Conservation (phyloP, 2,888 invertebrate species). For the Priocnemis perturbator region DNA sequence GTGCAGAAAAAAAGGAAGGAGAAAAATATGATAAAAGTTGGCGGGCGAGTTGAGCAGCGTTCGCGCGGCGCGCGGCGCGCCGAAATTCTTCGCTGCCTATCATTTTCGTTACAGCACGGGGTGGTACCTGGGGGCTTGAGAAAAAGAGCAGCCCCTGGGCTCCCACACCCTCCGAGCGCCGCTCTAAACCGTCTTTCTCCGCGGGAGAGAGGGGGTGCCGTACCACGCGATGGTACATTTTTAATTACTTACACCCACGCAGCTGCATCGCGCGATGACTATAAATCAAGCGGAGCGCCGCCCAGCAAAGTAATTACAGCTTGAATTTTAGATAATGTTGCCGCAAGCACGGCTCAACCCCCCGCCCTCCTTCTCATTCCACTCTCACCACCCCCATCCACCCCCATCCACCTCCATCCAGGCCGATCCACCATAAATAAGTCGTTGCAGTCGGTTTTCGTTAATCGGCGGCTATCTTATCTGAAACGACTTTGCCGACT, state of each 20-base stretch:
- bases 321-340: constrained; percentile 76
- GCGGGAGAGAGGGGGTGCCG: constrained; percentile 53
- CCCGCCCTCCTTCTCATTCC: constrained; percentile 32
- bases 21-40: too few species aligned
- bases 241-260: constrained; percentile 76
- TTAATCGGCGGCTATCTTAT: constrained; percentile 26
- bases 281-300: constrained; percentile 74
- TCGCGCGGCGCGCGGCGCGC: constrained; percentile 20
- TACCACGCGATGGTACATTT: constrained; percentile 76
- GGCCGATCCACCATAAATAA: constrained; percentile 48
- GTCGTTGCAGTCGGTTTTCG: constrained; percentile 28
- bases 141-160: constrained; percentile 59
- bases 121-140: constrained; percentile 62
- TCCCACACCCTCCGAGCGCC: constrained; percentile 38
- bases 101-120: constrained; percentile 64
- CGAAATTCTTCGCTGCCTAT: constrained; percentile 46
- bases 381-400: constrained; percentile 27
- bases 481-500: constrained; percentile 5
- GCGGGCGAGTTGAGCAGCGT: not conserved
- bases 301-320: constrained; percentile 76
- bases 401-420: constrained; percentile 27
- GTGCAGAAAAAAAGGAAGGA: not conserved
- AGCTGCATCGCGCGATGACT: constrained; percentile 76
- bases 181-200: constrained; percentile 53
- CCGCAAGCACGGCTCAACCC: constrained; percentile 71